Evolutionary conservation across 2,797 vertebrate genomes (phyloP), one percentile per base, ranked within the genome.

Genomic region (Sebastes matsubarae): DNA sequence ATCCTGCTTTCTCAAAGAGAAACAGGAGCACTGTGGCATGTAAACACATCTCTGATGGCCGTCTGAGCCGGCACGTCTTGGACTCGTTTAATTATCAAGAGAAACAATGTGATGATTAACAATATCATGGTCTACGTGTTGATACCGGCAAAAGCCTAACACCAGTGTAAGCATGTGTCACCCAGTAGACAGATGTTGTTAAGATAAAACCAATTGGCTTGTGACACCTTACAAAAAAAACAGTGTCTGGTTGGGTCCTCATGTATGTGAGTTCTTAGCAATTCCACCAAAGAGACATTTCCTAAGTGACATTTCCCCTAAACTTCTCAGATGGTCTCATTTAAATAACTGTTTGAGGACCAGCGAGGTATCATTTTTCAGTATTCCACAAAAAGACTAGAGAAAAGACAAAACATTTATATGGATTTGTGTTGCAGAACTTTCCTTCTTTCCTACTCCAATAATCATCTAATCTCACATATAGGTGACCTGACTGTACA

Each of bases 31-130:
- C 2, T 46, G 34, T 54, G 20, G 25, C 4, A 20, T 60, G 65
- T 32, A 29, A 63, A 65, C 18, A 59, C 20, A 50, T 8, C 36
- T 24, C 27, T 67, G 34, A n/a, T 22, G 46, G 10, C 52, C 73
- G 64, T 38, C 50, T 29, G 16, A 54, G 27, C 30, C 3, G 63
- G 68, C 54, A 65, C 11, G 3, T 42, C 64, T 65, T 18, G 46
- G 52, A 54, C 52, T 54, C 4, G 9, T n/a, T 38, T 36, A 50
- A 82, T 58, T 58, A 58, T 14, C 18, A 66, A 61, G 22, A 70
- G 46, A 66, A 65, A 72, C 29, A 68, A 68, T 34, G 20, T 22
- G 14, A 22, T 67, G 8, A 68, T 73, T 13, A 54, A 61, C 57
- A 63, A 25, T 25, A 54, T 30, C 16, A 12, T 8, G 8, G 22